Conservation (phyloP, 2,113 vertebrate genomes). For the Reinhardtius hippoglossoides region DNA sequence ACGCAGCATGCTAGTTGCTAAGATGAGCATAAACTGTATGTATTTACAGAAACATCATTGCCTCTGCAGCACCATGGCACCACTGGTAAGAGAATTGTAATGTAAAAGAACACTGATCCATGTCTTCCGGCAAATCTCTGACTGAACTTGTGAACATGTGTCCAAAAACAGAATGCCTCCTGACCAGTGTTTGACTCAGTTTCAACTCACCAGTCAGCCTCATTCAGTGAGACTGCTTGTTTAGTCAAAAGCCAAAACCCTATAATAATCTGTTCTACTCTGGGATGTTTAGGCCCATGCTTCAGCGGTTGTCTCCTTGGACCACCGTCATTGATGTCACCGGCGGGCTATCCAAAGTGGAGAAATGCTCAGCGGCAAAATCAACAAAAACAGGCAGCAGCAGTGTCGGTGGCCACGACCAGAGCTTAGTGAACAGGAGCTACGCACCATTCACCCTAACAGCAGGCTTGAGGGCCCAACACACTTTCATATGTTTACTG, state of each 20-base stretch:
- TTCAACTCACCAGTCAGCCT: slow-evolving; percentile 19
- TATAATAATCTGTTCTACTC: slow-evolving; percentile 48
- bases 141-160: neutral
- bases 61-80: neutral
- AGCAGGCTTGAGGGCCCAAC: neutral
- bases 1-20: too few relatives aligned
- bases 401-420: slow-evolving; percentile 17
- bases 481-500: slow-evolving; percentile 66
- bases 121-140: neutral
- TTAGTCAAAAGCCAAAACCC: slow-evolving; percentile 63
- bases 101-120: neutral
- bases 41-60: neutral
- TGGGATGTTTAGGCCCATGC: slow-evolving; percentile 38
- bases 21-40: too few relatives aligned
- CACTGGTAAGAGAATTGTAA: neutral
- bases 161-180: neutral
- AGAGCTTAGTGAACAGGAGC: slow-evolving; percentile 3
- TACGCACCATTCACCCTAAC: neutral
- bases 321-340: slow-evolving; percentile 65
- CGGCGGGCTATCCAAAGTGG: slow-evolving; percentile 45
- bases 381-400: slow-evolving; percentile 55
- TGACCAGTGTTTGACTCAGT: neutral
- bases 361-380: slow-evolving; percentile 57
- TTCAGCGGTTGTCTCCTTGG: slow-evolving; percentile 16
- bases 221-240: slow-evolving; percentile 48